Evolutionary conservation across 2,888 invertebrate genomes (phyloP).

Genomic region (Acrobasis suavella): DNA sequence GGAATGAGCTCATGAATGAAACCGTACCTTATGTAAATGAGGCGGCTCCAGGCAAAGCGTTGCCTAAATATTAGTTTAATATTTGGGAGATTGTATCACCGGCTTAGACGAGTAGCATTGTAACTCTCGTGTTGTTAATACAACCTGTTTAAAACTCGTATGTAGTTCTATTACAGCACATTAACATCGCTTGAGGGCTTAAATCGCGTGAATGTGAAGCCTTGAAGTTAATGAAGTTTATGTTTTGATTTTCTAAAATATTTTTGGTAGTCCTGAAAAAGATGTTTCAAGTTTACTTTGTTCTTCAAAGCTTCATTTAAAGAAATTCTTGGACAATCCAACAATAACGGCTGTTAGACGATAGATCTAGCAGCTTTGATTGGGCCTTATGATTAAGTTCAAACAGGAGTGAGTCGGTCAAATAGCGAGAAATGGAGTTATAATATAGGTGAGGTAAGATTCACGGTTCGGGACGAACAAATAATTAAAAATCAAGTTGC

Average conservation of each 20-base stretch:
- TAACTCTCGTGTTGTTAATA: constrained; percentile 41
- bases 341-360: too few relatives aligned
- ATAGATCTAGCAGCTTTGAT: too few relatives aligned
- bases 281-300: too few relatives aligned
- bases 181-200: background rate
- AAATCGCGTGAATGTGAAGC: background rate
- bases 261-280: too few relatives aligned
- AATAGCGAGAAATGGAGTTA: too few relatives aligned
- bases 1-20: constrained; percentile 35
- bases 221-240: background rate
- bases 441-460: too few relatives aligned
- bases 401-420: too few relatives aligned
- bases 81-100: constrained; percentile 76
- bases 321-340: too few relatives aligned
- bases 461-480: too few relatives aligned
- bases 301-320: too few relatives aligned
- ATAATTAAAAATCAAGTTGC: constrained; percentile 39
- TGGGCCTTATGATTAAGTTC: too few relatives aligned
- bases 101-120: constrained; percentile 49
- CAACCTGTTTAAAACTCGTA: constrained; percentile 15
- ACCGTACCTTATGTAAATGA: constrained; percentile 79
- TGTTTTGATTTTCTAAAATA: background rate
- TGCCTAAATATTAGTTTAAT: constrained; percentile 83
- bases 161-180: constrained; percentile 14
- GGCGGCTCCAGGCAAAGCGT: constrained; percentile 79